Evolutionary conservation across 2,888 invertebrate species (phyloP).

Genomic region (Heliconius ismenius): DNA sequence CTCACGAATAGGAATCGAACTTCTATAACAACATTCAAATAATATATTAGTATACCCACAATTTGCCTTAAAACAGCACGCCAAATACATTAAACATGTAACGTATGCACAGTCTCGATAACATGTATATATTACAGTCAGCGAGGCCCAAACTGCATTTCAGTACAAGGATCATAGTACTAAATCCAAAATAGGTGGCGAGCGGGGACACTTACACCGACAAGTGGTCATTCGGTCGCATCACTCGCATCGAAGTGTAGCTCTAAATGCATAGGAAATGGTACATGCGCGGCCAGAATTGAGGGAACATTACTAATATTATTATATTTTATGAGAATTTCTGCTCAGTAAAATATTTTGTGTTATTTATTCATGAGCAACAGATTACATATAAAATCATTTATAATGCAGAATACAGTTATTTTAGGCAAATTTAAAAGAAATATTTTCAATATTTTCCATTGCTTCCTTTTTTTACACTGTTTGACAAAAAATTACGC

Average conservation of each 20-base stretch:
- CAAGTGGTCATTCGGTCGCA: conserved; percentile 47
- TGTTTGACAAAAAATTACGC: no score
- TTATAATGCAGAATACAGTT: no score
- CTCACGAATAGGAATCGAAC: no score
- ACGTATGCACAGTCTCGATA: conserved; percentile 13
- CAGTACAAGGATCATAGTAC: conserved; percentile 39
- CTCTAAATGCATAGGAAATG: conserved; percentile 42
- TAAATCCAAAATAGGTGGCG: conserved; percentile 47
- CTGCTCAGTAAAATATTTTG: no score
- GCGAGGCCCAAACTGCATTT: conserved; percentile 36
- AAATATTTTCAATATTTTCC: no score
- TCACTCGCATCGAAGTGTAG: conserved; percentile 43
- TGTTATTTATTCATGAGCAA: not conserved
- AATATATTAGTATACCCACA: not conserved
- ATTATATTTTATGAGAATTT: not conserved
- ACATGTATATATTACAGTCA: conserved; percentile 20
- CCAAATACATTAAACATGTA: conserved; percentile 7
- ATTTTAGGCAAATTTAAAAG: no score
- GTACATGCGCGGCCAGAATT: conserved; percentile 30
- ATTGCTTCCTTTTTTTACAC: no score
- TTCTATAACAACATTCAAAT: not conserved
- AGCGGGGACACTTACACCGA: conserved; percentile 44
- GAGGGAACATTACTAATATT: conserved; percentile 2
- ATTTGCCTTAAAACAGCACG: not conserved
- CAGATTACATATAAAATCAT: no score